Evolutionary conservation across 2,113 vertebrate genomes (phyloP), one percentile per base, ranked within the genome.

Genomic region (Vanacampus margaritifer): DNA sequence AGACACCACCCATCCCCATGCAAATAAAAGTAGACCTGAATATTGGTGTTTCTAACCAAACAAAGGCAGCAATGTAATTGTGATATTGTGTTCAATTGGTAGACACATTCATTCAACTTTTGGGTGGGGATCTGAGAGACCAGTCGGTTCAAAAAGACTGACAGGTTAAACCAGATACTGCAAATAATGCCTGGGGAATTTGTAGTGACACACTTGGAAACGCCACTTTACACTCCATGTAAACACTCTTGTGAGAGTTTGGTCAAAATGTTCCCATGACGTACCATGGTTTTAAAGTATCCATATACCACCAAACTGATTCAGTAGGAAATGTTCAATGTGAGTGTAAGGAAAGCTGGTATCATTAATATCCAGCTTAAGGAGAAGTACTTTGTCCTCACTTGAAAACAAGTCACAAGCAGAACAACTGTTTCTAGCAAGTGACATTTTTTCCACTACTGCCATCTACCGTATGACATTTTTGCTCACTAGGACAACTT

Each of bases 131-230:
- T 57, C 54, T 32, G 54, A 84, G 79, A 61, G 78, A 85, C 89
- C 21, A 12, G 87, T 88, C 85, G 84, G 68, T 62, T 37, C 39
- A 46, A 68, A 77, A 74, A 54, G 67, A 26, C 80, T 63, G 82
- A 82, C 87, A 79, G 78, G 89, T 79, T 57, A 79, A 69, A 87
- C 86, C 78, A 75, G 81, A 82, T 79, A 64, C 69, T 59, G 35
- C 50, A 45, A 46, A 59, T 70, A 76, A 73, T 65, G 28, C 48
- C 71, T 71, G 36, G 57, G 76, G 78, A 70, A 77, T 84, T 69
- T 16, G 6, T 24, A 64, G 64, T 28, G 7, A 39, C 51, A 64
- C 6, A 67, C 59, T 50, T 54, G 23, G 39, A 43, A 62, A 43
- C 13, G 14, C n/a, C 39, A 16, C 60, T 43, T 62, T 62, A 26